Percentiles rank a stretch among this genome's conserved stretches.
Conservation (phyloP, 2,113 vertebrate species). For the Oryzias celebensis region DNA sequence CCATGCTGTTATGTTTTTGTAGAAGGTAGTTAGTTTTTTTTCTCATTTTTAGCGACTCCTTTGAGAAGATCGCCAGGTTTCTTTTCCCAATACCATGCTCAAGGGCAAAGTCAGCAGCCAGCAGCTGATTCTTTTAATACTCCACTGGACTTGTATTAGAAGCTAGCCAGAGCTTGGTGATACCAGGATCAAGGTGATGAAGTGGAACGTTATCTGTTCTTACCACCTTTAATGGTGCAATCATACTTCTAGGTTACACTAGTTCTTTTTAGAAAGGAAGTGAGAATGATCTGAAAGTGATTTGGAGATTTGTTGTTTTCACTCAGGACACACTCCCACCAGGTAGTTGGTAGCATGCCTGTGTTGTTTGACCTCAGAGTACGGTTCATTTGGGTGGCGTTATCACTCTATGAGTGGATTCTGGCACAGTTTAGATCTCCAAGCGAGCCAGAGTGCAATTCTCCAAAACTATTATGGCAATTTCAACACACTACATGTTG, state of each 20-base stretch:
- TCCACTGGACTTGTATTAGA: slow-evolving; percentile 51
- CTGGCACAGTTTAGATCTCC: too few relatives aligned
- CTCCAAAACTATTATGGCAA: too few relatives aligned
- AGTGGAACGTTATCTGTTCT: slow-evolving; percentile 36
- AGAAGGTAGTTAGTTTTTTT: not conserved
- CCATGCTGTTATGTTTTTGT: too few relatives aligned
- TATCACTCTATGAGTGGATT: too few relatives aligned
- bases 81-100: slow-evolving; percentile 48
- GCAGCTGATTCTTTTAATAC: slow-evolving; percentile 67
- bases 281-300: not conserved
- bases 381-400: too few relatives aligned
- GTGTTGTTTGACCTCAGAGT: too few relatives aligned
- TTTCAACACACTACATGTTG: too few relatives aligned
- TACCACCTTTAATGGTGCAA: not conserved
- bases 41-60: slow-evolving; percentile 4
- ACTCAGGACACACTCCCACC: too few relatives aligned
- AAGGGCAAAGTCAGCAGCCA: slow-evolving; percentile 53
- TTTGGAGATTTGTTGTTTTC: too few relatives aligned
- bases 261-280: not conserved
- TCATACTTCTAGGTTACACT: not conserved
- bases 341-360: too few relatives aligned
- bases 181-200: slow-evolving; percentile 46
- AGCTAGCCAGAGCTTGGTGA: slow-evolving; percentile 49
- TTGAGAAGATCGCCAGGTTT: slow-evolving; percentile 36
- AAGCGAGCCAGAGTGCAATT: too few relatives aligned